Percentiles rank a stretch among this genome's conserved stretches.
phyloP scores from a whole-genome alignment of 2,797 vertebrate species.

The Rhinatrema bivittatum region DNA sequence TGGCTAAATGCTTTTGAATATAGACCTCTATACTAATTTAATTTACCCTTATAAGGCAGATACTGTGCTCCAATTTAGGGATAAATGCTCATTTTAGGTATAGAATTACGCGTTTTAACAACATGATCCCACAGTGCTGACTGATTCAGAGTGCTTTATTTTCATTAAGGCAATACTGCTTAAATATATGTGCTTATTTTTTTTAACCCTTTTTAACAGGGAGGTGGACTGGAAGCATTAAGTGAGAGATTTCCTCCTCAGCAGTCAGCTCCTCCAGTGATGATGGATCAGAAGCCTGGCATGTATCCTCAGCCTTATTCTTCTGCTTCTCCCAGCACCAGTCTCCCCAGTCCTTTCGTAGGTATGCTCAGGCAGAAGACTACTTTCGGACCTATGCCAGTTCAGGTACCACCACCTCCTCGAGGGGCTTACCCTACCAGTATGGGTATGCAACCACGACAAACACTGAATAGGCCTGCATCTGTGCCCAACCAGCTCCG shows the following conservation, averaged over 20 bases:
- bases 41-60: too few species aligned
- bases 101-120: too few species aligned
- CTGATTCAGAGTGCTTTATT: too few species aligned
- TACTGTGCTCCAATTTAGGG: too few species aligned
- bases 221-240: slow-evolving; percentile 73
- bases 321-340: slow-evolving; percentile 63
- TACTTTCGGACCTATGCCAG: slow-evolving; percentile 56
- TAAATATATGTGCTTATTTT: too few species aligned
- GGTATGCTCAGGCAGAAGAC: slow-evolving; percentile 65
- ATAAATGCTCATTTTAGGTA: too few species aligned
- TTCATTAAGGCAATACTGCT: too few species aligned
- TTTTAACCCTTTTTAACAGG: too few species aligned
- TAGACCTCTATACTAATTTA: too few species aligned
- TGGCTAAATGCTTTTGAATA: too few species aligned
- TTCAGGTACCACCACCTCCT: slow-evolving; percentile 49
- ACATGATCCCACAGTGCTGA: too few species aligned
- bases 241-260: slow-evolving; percentile 68
- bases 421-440: slow-evolving; percentile 66
- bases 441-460: slow-evolving; percentile 63
- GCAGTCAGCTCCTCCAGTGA: slow-evolving; percentile 48
- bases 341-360: slow-evolving; percentile 60
- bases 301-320: slow-evolving; percentile 66
- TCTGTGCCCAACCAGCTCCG: slow-evolving; percentile 83
- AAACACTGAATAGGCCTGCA: slow-evolving; percentile 53
- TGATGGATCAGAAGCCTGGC: slow-evolving; percentile 70